A percentile compares a stretch with the other conserved stretches of the same genome.
phyloP scores from a whole-genome alignment of 2,113 vertebrate species.

The Motacilla tschutschensis region DNA sequence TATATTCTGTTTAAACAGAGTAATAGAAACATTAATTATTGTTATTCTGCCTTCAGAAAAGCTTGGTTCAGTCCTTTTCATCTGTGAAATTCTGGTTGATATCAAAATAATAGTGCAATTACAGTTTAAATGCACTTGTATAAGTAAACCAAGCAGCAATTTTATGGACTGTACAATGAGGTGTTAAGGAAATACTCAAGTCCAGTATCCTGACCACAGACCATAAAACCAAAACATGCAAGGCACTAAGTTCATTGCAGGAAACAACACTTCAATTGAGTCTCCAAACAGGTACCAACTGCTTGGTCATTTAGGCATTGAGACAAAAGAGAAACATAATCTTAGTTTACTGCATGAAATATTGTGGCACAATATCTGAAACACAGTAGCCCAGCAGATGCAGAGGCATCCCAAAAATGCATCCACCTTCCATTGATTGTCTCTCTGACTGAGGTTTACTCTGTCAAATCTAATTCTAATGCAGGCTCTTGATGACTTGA shows the following conservation, averaged over 20 bases:
- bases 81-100: conserved; percentile 23
- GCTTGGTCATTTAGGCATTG: not conserved
- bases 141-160: not conserved
- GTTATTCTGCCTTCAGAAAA: conserved; percentile 45
- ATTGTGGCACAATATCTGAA: not conserved
- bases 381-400: not conserved
- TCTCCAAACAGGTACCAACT: not conserved
- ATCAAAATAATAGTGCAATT: conserved; percentile 17
- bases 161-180: conserved; percentile 30
- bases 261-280: not conserved
- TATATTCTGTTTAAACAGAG: conserved; percentile 41
- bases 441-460: not conserved
- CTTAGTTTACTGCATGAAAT: not conserved
- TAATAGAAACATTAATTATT: conserved; percentile 57
- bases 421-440: not conserved
- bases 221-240: conserved; percentile 1
- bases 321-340: not conserved
- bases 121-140: not conserved
- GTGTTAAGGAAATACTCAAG: not conserved
- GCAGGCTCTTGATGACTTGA: not conserved
- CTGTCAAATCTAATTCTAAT: not conserved
- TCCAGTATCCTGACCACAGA: not conserved
- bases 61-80: conserved; percentile 3
- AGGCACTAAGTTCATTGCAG: not conserved
- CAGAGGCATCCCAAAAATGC: not conserved